Base-by-base conservation (phyloP, 2,888 invertebrate species). In the Latheticus oryzae region DNA sequence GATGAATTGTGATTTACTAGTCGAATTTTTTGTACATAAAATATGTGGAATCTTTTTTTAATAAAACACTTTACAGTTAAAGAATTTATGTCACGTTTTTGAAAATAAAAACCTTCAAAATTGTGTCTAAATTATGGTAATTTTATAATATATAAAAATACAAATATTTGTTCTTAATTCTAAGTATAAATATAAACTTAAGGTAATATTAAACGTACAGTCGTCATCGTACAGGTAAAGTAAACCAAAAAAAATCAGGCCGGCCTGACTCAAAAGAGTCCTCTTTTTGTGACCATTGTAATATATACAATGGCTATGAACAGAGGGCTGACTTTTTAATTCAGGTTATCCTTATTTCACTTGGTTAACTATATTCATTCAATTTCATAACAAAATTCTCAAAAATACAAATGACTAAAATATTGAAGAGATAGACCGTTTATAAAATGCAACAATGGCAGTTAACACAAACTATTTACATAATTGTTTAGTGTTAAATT, bases 1-100 rank as follows among this genome's bases (percentile, higher is more conserved):
- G 65, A 72, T 5, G 72, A 73, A 61, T 59, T 73, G 37, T 71
- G 68, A 69, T 62, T 23, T 19, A 19, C 21, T 3, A 21, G 11
- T 17, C 8, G 12, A 17, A 9, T 19, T 37, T 50, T 13, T 15
- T 48, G 9, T 47, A 15, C n/a, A 35, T 35, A 15, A 3, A 28
- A 32, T 1, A 2, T 45, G 16, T 30, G 32, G 26, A 13, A 21
- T 51, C 30, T 51, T 26, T 51, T 50, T 23, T 9, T 8, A 30
- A 35, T 35, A 42, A 42, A 26, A 42, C 16, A 42, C 5, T 17
- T 2, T 15, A 45, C 40, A 42, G n/a, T 42, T n/a, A 9, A 33
- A 19, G 33, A 47, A 23, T 47, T 52, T 52, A 52, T 52, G 40
- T 33, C 32, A 52, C 50, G 42, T 52, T 52, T 52, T 42, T 28